Conservation (phyloP, 2,888 invertebrate species). For the Catonia carolina region DNA sequence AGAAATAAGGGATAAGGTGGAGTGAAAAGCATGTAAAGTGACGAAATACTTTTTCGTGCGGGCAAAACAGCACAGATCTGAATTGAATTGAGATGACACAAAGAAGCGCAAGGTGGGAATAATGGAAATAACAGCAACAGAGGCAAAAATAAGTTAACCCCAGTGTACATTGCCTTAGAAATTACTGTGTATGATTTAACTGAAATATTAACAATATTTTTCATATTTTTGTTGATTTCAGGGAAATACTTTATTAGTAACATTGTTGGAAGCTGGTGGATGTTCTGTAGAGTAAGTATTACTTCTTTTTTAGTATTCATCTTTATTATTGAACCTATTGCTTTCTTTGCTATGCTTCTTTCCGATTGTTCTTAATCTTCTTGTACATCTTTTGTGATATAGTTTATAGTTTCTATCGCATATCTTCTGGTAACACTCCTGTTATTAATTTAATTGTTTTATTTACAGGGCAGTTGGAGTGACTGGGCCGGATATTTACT, state of each 20-base stretch:
- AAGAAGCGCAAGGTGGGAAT: no score
- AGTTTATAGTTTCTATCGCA: no score
- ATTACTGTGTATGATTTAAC: no score
- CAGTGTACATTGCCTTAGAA: no score
- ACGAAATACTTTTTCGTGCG: no score
- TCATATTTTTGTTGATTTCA: constrained; percentile 16
- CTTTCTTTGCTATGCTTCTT: neutral
- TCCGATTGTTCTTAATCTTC: neutral
- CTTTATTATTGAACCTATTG: neutral
- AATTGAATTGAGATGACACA: no score
- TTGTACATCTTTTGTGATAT: neutral
- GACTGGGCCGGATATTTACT: constrained; percentile 69
- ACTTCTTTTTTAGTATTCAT: neutral
- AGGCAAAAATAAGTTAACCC: no score
- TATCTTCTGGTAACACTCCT: neutral
- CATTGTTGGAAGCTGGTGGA: constrained; percentile 69
- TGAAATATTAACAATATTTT: no score
- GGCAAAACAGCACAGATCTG: no score
- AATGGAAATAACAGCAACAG: no score
- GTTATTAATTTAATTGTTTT: constrained; percentile 13
- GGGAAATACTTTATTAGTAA: constrained; percentile 47
- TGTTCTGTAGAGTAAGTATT: constrained; percentile 54
- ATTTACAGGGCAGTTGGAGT: constrained; percentile 50
- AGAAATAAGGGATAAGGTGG: no score
- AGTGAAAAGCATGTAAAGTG: no score